Conservation (phyloP, 2,888 invertebrate genomes). For the Imbricaverruca yamaguchii region DNA sequence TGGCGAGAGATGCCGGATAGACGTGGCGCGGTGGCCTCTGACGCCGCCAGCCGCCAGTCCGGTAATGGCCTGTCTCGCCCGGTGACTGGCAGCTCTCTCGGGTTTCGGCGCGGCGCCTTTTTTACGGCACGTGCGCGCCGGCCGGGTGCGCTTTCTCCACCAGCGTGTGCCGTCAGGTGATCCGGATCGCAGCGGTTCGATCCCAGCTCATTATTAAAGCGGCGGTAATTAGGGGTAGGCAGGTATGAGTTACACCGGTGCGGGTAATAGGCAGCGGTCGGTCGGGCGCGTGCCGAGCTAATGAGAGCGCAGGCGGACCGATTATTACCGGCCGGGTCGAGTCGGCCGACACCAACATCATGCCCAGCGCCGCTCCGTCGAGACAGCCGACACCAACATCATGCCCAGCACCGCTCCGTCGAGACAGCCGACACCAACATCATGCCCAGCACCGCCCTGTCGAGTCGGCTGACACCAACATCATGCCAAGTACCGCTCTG, state of each 20-base stretch:
- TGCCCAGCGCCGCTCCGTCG: background rate
- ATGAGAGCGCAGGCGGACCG: background rate
- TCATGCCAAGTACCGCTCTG: no score
- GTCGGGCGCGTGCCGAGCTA: slow-evolving; percentile 5
- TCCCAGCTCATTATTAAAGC: slow-evolving; percentile 16
- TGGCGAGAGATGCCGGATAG: no score
- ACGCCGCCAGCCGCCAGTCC: background rate
- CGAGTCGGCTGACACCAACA: background rate
- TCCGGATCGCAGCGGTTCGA: background rate
- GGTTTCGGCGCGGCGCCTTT: background rate
- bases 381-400: no score
- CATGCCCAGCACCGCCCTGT: background rate
- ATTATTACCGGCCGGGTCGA: background rate
- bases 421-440: no score
- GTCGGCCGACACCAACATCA: background rate
- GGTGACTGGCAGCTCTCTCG: background rate
- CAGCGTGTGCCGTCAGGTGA: background rate
- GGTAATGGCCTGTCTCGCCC: background rate
- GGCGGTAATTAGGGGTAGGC: slow-evolving; percentile 13
- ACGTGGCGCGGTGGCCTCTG: no score
- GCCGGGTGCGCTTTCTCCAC: background rate
- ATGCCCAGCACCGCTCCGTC: no score
- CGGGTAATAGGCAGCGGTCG: background rate
- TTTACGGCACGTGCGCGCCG: slow-evolving; percentile 13
- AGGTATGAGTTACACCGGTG: background rate